These are phyloP conservation scores for Molossus molossus DNA, from an alignment of 2,797 vertebrate genomes.

Conservation along the genomic window DNA sequence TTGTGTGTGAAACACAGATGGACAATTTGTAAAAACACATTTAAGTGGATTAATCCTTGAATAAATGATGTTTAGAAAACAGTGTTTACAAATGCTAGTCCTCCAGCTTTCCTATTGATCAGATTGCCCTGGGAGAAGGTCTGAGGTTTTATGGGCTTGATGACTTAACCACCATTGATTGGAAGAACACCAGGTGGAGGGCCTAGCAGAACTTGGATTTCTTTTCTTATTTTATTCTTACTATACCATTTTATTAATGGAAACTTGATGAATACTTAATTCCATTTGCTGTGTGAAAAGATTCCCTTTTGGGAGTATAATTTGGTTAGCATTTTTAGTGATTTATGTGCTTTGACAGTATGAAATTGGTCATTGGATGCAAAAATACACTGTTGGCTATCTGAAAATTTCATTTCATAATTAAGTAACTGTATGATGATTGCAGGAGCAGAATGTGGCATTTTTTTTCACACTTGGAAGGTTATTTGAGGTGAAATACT, in stretches of 20 bases:
- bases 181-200: neutral
- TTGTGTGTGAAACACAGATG: slow-evolving; percentile 64
- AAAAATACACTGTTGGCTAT: slow-evolving; percentile 65
- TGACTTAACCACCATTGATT: neutral
- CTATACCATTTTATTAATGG: slow-evolving; percentile 24
- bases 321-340: slow-evolving; percentile 63
- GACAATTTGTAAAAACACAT: slow-evolving; percentile 60
- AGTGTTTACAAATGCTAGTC: neutral
- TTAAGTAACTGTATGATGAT: slow-evolving; percentile 63
- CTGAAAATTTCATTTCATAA: slow-evolving; percentile 73
- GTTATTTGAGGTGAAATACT: slow-evolving; percentile 58
- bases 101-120: slow-evolving; percentile 24
- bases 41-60: slow-evolving; percentile 65
- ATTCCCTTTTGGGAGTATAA: slow-evolving; percentile 62
- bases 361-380: slow-evolving; percentile 69
- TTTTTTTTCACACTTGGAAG: neutral
- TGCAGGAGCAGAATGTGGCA: slow-evolving; percentile 46
- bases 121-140: neutral
- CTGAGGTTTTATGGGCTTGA: neutral
- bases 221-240: neutral
- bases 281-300: slow-evolving; percentile 49
- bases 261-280: slow-evolving; percentile 66
- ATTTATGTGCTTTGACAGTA: slow-evolving; percentile 70
- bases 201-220: slow-evolving; percentile 45
- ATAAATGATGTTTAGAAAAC: slow-evolving; percentile 57